Evolutionary conservation across 2,888 invertebrate genomes (phyloP), one percentile per base, ranked within the genome.

Genomic region (Epistrophe grossulariae): DNA sequence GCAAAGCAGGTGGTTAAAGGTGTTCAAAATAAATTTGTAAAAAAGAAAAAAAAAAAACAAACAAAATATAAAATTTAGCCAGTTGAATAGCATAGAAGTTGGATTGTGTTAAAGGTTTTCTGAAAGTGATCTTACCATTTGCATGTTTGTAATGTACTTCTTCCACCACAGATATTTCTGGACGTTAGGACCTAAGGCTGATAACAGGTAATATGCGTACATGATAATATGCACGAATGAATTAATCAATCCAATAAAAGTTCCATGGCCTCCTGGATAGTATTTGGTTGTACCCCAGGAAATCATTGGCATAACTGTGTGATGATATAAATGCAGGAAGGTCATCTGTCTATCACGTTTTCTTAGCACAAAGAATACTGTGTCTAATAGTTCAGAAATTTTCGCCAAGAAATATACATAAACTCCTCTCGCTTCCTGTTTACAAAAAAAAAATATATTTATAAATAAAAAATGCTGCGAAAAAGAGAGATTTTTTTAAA

Each of bases 161-260:
- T 98, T 98, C 98, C 98, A 98, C 96, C 97, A 98, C 88, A 98
- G 94, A 91, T 97, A 98, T 92, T 96, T 96, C 91, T 97, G 97
- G 92, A 96, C 96, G 89, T 96, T 94, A 0, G 98, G 98, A 38
- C 98, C 97, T 91, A 98, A 94, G 0, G 98, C 98, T 0, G 99
- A 96, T 78, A 98, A 92, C 94, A 98, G 94, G 90, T 98, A 98
- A 92, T 99, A 99, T 2, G 96, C 94, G 92, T 99, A 99, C 98
- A 99, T 99, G 89, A 99, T 94, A 88, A 98, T 96, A 91, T 99
- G 99, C 19, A 99, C 98, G 90, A 98, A 98, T 4, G 98, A 97
- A 93, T 99, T 99, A 89, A 98, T 95, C 84, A 97, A 89, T 77
- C 93, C 93, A 89, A 98, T 97, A 90, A 98, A 96, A 4, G 98